phyloP scores from a whole-genome alignment of 2,797 vertebrate genomes.

The Myotis findleyi region DNA sequence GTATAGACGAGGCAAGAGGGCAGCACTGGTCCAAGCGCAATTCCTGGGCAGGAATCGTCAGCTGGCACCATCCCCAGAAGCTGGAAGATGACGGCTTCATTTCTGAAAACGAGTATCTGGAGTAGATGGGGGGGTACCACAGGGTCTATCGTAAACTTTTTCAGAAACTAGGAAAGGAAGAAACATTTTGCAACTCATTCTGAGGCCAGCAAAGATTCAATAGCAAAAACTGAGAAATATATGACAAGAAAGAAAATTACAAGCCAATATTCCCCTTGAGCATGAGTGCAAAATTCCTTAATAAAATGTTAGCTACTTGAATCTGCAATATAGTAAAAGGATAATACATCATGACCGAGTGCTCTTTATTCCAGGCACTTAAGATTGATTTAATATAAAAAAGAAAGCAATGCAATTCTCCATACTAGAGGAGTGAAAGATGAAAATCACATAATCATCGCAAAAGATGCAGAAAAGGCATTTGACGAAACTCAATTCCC shows the following conservation, averaged over 20 bases:
- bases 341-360: background rate
- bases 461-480: background rate
- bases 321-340: background rate
- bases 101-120: background rate
- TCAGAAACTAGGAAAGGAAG: background rate
- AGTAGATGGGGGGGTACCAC: background rate
- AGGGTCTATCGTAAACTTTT: background rate
- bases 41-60: background rate
- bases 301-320: conserved; percentile 2
- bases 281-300: background rate
- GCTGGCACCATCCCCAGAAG: background rate
- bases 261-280: background rate
- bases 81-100: background rate
- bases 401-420: background rate
- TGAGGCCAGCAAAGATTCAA: background rate
- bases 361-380: background rate
- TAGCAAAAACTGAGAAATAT: background rate
- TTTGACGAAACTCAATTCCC: background rate
- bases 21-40: background rate
- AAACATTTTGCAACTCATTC: background rate
- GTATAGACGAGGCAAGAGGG: background rate
- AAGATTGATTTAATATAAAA: background rate
- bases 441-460: background rate
- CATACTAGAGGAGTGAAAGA: background rate
- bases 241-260: background rate